A percentile compares a stretch with the other conserved stretches of the same genome.
Evolutionary conservation across 2,113 vertebrate genomes (phyloP).

Genomic region (Pavo muticus): DNA sequence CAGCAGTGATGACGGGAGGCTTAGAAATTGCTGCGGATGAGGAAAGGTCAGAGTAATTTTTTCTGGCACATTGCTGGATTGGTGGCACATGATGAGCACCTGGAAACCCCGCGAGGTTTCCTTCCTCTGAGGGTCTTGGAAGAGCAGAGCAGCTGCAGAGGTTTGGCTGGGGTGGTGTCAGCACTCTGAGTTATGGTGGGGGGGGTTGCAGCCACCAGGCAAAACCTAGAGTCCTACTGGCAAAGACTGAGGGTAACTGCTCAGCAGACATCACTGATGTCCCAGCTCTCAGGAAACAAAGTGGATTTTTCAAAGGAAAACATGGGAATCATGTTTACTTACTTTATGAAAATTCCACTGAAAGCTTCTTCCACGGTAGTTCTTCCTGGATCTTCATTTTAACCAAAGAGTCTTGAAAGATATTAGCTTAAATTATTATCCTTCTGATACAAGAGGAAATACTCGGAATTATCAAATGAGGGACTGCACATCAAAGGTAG

Average conservation of each 20-base stretch:
- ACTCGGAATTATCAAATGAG: neutral
- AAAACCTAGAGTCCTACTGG: accelerated
- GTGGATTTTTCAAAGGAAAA: neutral
- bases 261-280: accelerated
- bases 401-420: neutral
- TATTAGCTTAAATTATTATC: too few relatives aligned
- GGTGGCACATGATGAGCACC: accelerated
- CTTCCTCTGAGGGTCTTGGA: neutral
- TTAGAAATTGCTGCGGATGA: accelerated
- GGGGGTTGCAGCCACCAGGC: accelerated
- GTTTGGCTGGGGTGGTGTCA: neutral
- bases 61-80: neutral
- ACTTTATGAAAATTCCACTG: neutral
- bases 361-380: neutral
- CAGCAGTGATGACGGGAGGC: neutral
- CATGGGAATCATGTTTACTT: neutral
- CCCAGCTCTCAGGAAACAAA: neutral
- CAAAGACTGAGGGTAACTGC: neutral
- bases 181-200: neutral
- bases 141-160: accelerated
- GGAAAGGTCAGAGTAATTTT: neutral
- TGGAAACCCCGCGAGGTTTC: neutral
- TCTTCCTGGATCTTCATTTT: neutral
- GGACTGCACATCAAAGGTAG: neutral
- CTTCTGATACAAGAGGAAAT: neutral